Conservation (phyloP, 2,113 vertebrate species). For the Conger conger region DNA sequence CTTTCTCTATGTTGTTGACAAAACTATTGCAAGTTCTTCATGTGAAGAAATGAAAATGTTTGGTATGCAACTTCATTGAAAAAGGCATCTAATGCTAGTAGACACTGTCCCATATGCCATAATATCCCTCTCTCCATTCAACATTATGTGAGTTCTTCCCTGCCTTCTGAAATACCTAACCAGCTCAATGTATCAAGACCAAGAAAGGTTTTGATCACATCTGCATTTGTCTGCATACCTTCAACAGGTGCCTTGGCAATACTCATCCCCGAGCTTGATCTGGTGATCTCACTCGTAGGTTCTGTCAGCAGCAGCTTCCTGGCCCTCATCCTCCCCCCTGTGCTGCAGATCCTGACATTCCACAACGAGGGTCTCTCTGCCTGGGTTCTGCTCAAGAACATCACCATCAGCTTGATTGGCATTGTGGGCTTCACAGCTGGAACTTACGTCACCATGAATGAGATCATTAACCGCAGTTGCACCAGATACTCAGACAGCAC, state of each 20-base stretch:
- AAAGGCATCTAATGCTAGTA: no score
- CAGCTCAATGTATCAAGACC: no score
- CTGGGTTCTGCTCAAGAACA: slow-evolving; percentile 70
- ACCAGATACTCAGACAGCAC: slow-evolving; percentile 31
- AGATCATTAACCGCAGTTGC: slow-evolving; percentile 61
- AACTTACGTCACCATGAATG: slow-evolving; percentile 78
- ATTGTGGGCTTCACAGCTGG: slow-evolving; percentile 85
- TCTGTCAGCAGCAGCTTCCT: slow-evolving; percentile 96
- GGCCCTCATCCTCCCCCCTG: slow-evolving; percentile 91
- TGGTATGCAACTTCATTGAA: no score
- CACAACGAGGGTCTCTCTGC: slow-evolving; percentile 78
- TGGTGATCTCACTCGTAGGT: slow-evolving; percentile 94
- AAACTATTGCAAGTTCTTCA: no score
- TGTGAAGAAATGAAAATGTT: no score
- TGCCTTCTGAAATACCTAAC: no score
- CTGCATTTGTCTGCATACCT: not conserved
- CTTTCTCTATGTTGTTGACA: no score
- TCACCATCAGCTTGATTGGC: slow-evolving; percentile 81
- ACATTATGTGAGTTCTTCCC: no score
- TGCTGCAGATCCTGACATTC: slow-evolving; percentile 84
- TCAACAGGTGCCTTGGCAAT: slow-evolving; percentile 81
- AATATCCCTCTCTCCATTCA: no score
- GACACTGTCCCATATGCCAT: no score
- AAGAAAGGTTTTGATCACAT: not conserved
- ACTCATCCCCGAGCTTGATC: slow-evolving; percentile 89